Base-by-base conservation (phyloP, 2,113 vertebrate genomes). In the Lynx canadensis region DNA sequence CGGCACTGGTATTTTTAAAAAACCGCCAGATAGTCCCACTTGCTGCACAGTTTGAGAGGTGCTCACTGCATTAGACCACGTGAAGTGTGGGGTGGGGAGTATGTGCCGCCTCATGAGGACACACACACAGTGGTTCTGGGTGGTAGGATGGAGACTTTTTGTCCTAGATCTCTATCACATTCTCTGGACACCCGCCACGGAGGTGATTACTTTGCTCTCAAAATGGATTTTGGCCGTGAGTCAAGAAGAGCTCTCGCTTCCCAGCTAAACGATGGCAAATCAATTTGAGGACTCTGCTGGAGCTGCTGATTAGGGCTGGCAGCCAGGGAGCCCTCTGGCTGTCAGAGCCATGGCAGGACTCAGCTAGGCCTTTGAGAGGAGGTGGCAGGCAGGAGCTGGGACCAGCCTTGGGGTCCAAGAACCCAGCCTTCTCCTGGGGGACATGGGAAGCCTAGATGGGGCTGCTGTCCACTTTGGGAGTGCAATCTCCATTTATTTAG, bases 191-290 rank as follows among this genome's bases (percentile, higher is more conserved):
- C 96, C 91, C 7, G 52, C 97, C 83, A 87, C 0, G 41, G 90
- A 92, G 98, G 98, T 97, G 98, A 98, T 96, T 98, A 97, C 97
- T 97, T 98, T 96, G 97, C 97, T 98, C 93, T 97, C 96, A 0
- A 33, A 97, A 97, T 97, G 97, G 98, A 97, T 98, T 98, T 98
- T 97, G 97, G 96, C 97, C 27, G 33, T 0, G 9, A 96, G 95
- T 96, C 97, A 97, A 96, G 95, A 96, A 48, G 98, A 97, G 94
- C 83, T 97, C 93, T 98, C 0, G 45, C 94, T 97, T 97, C 95
- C 93, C 92, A 94, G 92, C 78, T 98, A 96, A 98, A 97, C 1
- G 95, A 97, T 96, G 98, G 98, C 96, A 98, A 95, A 98, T 98
- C 90, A 94, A 84, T 97, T 6, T 25, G 89, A 96, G 90, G 88